Percentiles rank a stretch among this genome's conserved stretches.
These are phyloP conservation scores for Condylura cristata DNA, from an alignment of 2,113 vertebrate species.

Conservation along the genomic window DNA sequence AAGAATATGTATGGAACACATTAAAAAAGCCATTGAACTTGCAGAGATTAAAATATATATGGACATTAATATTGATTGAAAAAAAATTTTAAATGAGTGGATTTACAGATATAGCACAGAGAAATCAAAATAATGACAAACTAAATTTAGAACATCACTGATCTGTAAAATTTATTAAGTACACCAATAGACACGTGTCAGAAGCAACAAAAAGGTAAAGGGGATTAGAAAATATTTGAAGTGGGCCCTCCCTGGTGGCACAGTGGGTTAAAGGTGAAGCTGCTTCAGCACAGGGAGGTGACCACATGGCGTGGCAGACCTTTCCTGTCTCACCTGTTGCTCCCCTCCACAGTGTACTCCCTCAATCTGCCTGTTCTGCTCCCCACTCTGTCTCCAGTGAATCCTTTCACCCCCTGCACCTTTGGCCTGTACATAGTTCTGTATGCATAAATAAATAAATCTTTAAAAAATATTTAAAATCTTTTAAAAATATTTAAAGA, in stretches of 20 bases:
- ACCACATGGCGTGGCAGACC: too few relatives aligned
- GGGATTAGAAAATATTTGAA: background rate
- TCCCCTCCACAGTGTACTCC: too few relatives aligned
- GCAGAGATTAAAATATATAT: background rate
- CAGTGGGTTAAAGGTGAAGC: too few relatives aligned
- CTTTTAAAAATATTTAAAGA: background rate
- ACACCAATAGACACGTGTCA: background rate
- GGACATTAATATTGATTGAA: background rate
- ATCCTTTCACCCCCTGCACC: too few relatives aligned
- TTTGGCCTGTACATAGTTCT: too few relatives aligned
- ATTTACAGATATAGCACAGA: background rate
- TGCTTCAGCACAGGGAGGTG: too few relatives aligned
- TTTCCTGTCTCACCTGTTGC: too few relatives aligned
- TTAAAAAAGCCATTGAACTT: background rate
- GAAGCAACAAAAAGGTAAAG: background rate
- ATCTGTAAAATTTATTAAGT: background rate
- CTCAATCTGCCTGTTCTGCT: too few relatives aligned
- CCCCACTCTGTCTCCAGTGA: too few relatives aligned
- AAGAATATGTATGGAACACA: background rate
- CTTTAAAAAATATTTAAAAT: too few relatives aligned
- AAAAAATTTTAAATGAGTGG: background rate
- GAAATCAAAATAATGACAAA: background rate
- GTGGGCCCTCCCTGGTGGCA: too few relatives aligned
- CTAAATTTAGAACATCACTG: background rate
- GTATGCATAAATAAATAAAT: too few relatives aligned